These are phyloP conservation scores for Sciurus vulgaris DNA, from an alignment of 2,797 vertebrate species.

Conservation along the genomic window DNA sequence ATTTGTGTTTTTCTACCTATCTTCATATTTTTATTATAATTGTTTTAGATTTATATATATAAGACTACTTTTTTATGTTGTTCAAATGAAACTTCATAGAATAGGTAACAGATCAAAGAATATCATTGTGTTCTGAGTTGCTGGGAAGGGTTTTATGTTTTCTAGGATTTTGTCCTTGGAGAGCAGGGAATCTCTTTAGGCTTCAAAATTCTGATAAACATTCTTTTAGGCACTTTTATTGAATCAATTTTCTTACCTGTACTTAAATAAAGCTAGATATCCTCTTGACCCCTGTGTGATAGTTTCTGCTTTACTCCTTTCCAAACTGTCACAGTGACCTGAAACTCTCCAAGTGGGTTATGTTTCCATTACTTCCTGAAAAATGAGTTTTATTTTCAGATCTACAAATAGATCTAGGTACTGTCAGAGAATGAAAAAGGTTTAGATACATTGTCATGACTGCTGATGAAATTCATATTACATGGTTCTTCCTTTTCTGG, in stretches of 20 bases:
- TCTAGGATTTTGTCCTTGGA: conserved; percentile 49
- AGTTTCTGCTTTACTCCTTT: neutral
- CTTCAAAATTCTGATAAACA: neutral
- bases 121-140: neutral
- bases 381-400: conserved; percentile 26
- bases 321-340: neutral
- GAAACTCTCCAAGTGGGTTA: neutral
- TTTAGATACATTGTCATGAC: conserved; percentile 2
- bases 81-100: neutral
- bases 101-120: conserved; percentile 17
- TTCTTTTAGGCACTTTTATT: neutral
- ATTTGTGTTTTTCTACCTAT: neutral
- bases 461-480: conserved; percentile 64
- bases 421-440: conserved; percentile 19
- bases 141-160: neutral
- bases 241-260: neutral
- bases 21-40: neutral
- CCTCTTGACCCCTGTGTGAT: neutral
- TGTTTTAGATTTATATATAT: conserved; percentile 4
- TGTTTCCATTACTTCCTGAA: neutral
- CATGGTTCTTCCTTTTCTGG: conserved; percentile 45
- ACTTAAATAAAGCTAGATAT: neutral
- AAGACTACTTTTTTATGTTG: neutral
- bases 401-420: neutral
- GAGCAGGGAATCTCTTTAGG: neutral